A percentile compares a stretch with the other conserved stretches of the same genome.
These are phyloP conservation scores for Athetis lepigone DNA, from an alignment of 2,888 invertebrate genomes.

Conservation along the genomic window DNA sequence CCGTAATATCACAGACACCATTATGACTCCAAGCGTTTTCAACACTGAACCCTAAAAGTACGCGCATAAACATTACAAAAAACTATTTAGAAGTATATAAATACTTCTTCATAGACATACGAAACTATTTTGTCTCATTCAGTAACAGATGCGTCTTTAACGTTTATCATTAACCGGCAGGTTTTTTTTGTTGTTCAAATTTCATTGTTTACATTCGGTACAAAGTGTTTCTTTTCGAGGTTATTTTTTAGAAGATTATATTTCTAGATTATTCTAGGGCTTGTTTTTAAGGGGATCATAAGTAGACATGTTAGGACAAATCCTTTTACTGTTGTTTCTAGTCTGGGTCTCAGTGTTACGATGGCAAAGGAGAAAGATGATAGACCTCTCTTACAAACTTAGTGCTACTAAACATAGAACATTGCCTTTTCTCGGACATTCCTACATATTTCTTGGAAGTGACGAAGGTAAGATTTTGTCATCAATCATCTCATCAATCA, in stretches of 20 bases:
- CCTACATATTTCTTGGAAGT: slow-evolving; percentile 64
- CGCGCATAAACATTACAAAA: slow-evolving; percentile 11
- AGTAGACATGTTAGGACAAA: slow-evolving; percentile 47
- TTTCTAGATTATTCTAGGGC: too few species aligned
- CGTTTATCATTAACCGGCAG: neutral
- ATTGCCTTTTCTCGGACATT: slow-evolving; percentile 62
- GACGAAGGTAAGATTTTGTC: slow-evolving; percentile 63
- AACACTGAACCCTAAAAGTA: slow-evolving; percentile 26
- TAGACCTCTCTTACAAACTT: slow-evolving; percentile 52
- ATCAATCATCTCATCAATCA: too few species aligned
- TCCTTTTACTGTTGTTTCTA: slow-evolving; percentile 44
- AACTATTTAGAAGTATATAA: slow-evolving; percentile 26
- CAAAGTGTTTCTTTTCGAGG: neutral
- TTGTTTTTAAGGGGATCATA: neutral
- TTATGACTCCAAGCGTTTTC: slow-evolving; percentile 32
- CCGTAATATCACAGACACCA: too few species aligned
- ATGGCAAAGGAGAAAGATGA: slow-evolving; percentile 60
- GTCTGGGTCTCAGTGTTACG: slow-evolving; percentile 55
- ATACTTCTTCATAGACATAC: slow-evolving; percentile 13
- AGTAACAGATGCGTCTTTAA: slow-evolving; percentile 11
- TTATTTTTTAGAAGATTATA: neutral
- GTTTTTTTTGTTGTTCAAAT: neutral
- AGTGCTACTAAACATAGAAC: slow-evolving; percentile 39
- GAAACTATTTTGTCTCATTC: slow-evolving; percentile 47
- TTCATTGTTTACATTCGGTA: too few species aligned